A percentile compares a stretch with the other conserved stretches of the same genome.
Conservation (phyloP, 2,113 vertebrate species). For the Aegithalos caudatus region DNA sequence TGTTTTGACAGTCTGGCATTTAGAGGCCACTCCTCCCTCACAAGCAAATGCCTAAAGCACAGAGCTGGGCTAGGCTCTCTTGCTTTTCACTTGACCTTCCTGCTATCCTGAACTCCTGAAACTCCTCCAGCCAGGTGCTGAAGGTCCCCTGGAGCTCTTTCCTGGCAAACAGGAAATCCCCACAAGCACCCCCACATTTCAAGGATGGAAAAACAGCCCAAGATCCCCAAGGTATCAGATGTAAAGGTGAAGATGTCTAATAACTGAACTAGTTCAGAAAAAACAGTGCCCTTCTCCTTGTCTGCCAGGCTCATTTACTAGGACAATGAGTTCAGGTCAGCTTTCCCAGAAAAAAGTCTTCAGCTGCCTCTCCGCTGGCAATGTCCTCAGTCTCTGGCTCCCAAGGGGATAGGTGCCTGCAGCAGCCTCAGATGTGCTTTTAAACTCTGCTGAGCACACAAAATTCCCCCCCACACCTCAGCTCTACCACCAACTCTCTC, state of each 20-base stretch:
- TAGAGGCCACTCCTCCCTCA: background rate
- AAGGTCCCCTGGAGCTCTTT: background rate
- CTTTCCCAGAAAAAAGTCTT: background rate
- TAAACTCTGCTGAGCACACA: background rate
- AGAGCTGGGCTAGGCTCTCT: too few relatives aligned
- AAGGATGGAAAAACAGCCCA: background rate
- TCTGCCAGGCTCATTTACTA: background rate
- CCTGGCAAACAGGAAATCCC: accelerated
- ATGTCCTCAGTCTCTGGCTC: background rate
- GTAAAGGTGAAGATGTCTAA: background rate
- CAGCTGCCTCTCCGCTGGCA: background rate
- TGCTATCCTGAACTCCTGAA: background rate
- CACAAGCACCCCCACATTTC: accelerated
- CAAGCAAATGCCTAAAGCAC: accelerated
- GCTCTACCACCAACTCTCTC: background rate
- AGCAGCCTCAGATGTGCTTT: background rate
- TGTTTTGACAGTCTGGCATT: background rate
- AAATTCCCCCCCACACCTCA: background rate
- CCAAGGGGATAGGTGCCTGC: background rate
- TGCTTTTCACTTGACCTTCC: background rate
- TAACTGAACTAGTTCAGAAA: background rate
- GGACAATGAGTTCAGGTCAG: background rate
- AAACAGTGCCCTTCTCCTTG: background rate
- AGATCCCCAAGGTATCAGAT: background rate
- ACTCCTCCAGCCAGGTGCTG: background rate